A percentile compares a stretch with the other conserved stretches of the same genome.
Conservation (phyloP, 2,113 vertebrate species). For the Oenanthe oenanthe region DNA sequence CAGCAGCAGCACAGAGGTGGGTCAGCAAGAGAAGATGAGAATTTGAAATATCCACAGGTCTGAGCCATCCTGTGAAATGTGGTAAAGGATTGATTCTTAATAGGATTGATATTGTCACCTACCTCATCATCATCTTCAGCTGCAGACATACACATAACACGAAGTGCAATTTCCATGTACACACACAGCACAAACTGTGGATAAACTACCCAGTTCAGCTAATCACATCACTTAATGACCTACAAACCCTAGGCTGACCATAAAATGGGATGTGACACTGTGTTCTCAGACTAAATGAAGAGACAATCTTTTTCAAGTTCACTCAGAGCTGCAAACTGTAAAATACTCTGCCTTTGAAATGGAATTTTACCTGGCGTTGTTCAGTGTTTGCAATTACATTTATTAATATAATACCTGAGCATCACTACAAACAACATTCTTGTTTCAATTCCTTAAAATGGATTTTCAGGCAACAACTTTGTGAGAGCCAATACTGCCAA, state of each 20-base stretch:
- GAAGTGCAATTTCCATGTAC: fast-evolving
- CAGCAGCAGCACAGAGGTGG: fast-evolving
- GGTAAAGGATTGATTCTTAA: neutral
- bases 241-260: neutral
- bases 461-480: neutral
- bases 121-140: neutral
- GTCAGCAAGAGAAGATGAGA: neutral
- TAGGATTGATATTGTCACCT: neutral
- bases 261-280: fast-evolving
- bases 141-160: neutral
- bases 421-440: neutral
- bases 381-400: neutral
- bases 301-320: neutral
- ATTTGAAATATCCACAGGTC: neutral
- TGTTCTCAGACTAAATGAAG: neutral
- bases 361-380: neutral
- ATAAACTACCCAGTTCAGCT: neutral
- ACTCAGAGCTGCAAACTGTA: neutral
- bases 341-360: neutral
- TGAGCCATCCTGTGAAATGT: neutral
- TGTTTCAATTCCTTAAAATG: neutral
- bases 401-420: neutral
- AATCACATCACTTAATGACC: neutral
- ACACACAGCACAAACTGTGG: neutral
- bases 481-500: neutral